These are phyloP conservation scores for Ecdyonurus torrentis DNA, from an alignment of 2,888 invertebrate genomes.

Conservation along the genomic window DNA sequence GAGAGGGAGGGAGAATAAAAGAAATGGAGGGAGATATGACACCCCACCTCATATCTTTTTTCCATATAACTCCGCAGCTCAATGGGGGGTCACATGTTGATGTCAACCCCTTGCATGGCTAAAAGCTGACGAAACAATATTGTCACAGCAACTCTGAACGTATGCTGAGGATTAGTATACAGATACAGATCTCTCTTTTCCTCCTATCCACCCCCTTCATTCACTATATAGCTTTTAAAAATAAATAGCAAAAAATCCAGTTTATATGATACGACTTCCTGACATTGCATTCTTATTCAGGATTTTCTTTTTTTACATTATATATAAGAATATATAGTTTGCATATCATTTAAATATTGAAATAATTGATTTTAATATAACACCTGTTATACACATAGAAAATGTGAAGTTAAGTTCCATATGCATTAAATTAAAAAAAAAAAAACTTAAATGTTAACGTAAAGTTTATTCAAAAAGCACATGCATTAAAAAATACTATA, in stretches of 20 bases:
- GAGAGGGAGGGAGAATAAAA: neutral
- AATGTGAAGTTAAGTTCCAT: no score
- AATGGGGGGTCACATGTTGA: neutral
- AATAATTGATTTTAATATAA: no score
- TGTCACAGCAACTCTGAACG: conserved; percentile 13
- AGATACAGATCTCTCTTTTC: neutral
- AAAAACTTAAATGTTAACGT: no score
- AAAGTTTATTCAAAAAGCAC: no score
- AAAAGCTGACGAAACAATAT: conserved; percentile 15
- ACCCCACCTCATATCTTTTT: neutral
- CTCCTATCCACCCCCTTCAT: neutral
- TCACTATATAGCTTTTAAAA: no score
- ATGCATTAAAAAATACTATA: no score
- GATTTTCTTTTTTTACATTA: no score
- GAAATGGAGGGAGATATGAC: neutral
- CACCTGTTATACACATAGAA: no score
- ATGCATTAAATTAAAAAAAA: no score
- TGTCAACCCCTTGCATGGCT: neutral
- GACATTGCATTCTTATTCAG: neutral
- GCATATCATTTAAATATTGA: no score
- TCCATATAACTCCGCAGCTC: neutral
- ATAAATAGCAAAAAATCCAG: neutral
- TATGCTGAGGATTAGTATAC: conserved; percentile 14
- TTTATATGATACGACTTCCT: neutral
- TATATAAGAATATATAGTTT: no score